Evolutionary conservation across 2,888 invertebrate species (phyloP).

Genomic region (Adineta ricciae): DNA sequence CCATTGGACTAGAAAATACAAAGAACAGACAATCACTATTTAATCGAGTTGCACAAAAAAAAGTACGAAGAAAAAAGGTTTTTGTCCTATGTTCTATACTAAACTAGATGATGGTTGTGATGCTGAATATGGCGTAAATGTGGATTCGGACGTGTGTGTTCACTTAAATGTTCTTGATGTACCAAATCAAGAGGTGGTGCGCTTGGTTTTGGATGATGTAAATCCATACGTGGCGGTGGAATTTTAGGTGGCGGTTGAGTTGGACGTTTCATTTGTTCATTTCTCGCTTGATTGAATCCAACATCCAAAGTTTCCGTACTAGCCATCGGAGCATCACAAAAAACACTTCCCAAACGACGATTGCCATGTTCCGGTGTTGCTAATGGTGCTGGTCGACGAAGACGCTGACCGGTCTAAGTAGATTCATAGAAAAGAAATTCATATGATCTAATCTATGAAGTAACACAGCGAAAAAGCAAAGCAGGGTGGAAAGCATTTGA

Average conservation of each 20-base stretch:
- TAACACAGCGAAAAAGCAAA: not conserved
- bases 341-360: not conserved
- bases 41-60: not conserved
- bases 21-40: not conserved
- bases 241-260: not conserved
- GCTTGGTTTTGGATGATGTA: not conserved
- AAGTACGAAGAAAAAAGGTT: not conserved
- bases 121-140: not conserved
- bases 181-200: slow-evolving; percentile 3
- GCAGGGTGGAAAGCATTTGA: not conserved
- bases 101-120: not conserved
- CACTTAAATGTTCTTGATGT: not conserved
- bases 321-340: slow-evolving; percentile 15
- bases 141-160: not conserved
- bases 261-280: not conserved
- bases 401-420: not conserved
- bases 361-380: not conserved
- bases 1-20: not conserved
- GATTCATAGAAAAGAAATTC: not conserved
- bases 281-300: not conserved
- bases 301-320: slow-evolving; percentile 3
- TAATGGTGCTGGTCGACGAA: not conserved
- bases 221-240: slow-evolving; percentile 1
- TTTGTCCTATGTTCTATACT: not conserved
- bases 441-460: not conserved